A percentile compares a stretch with the other conserved stretches of the same genome.
phyloP scores from a whole-genome alignment of 2,888 invertebrate species.

The Sminthurinus aureus region DNA sequence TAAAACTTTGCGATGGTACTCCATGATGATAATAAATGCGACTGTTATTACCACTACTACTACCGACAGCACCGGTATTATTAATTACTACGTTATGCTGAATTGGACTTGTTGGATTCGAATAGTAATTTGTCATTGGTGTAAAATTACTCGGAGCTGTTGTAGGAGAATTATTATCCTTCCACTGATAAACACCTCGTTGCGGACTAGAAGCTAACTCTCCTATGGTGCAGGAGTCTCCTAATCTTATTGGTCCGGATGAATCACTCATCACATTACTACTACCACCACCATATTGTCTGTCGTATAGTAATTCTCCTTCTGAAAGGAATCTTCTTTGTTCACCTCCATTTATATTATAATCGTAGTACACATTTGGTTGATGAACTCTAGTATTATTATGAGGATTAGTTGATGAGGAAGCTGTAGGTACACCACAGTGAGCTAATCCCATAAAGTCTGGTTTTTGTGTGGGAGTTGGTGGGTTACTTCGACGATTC shows the following conservation, averaged over 20 bases:
- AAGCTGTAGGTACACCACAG: constrained; percentile 45
- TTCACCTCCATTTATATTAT: constrained; percentile 51
- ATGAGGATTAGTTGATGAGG: constrained; percentile 41
- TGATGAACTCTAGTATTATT: constrained; percentile 61
- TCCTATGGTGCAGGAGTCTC: constrained; percentile 86
- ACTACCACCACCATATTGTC: constrained; percentile 46
- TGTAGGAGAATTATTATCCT: constrained; percentile 74
- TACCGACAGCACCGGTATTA: constrained; percentile 61
- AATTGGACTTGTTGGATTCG: constrained; percentile 79
- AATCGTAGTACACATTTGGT: constrained; percentile 63
- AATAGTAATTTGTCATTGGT: constrained; percentile 66
- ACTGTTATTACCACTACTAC: constrained; percentile 61
- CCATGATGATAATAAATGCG: constrained; percentile 58
- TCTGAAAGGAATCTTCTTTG: constrained; percentile 82
- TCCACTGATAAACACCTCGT: constrained; percentile 81
- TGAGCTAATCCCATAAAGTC: constrained; percentile 81
- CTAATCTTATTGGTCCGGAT: constrained; percentile 80
- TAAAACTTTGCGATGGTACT: constrained; percentile 52
- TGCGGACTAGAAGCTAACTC: constrained; percentile 75
- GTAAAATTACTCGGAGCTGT: constrained; percentile 63
- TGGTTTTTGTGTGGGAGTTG: constrained; percentile 88
- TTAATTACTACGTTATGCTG: constrained; percentile 63
- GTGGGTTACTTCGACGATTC: constrained; percentile 78
- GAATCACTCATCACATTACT: constrained; percentile 63
- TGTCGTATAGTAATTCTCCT: constrained; percentile 74